These are phyloP conservation scores for Cetoscarus ocellatus DNA, from an alignment of 2,797 vertebrate genomes.

Conservation along the genomic window DNA sequence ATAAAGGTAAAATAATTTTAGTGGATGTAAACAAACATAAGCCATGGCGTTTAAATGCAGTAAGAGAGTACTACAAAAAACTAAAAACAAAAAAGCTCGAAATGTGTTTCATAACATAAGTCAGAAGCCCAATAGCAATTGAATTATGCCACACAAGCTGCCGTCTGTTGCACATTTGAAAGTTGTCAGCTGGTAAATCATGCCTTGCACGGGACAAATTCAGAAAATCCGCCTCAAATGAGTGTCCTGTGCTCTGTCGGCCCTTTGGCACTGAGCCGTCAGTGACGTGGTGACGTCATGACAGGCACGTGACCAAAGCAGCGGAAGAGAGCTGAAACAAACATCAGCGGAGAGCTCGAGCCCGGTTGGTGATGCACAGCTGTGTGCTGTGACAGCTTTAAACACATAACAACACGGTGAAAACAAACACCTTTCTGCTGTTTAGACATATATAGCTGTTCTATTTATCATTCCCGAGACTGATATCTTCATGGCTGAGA, in stretches of 20 bases:
- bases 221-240: background rate
- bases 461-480: conserved; percentile 27
- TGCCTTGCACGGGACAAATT: background rate
- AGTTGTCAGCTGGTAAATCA: background rate
- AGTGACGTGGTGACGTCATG: conserved; percentile 42
- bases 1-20: too few species aligned
- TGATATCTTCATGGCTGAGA: conserved; percentile 66
- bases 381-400: background rate
- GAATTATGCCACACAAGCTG: too few species aligned
- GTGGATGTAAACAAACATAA: too few species aligned
- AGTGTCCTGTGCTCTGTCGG: background rate
- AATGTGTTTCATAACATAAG: too few species aligned
- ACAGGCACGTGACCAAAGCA: conserved; percentile 68
- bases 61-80: too few species aligned
- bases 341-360: background rate
- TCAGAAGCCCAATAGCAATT: too few species aligned
- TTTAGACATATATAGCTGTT: background rate
- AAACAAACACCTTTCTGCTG: background rate
- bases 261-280: too few species aligned
- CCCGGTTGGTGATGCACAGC: background rate
- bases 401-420: background rate
- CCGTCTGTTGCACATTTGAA: background rate
- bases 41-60: too few species aligned
- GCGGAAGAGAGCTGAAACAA: conserved; percentile 37
- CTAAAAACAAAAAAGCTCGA: too few species aligned